Evolutionary conservation across 2,797 vertebrate species (phyloP).

Genomic region (Argentina silus): DNA sequence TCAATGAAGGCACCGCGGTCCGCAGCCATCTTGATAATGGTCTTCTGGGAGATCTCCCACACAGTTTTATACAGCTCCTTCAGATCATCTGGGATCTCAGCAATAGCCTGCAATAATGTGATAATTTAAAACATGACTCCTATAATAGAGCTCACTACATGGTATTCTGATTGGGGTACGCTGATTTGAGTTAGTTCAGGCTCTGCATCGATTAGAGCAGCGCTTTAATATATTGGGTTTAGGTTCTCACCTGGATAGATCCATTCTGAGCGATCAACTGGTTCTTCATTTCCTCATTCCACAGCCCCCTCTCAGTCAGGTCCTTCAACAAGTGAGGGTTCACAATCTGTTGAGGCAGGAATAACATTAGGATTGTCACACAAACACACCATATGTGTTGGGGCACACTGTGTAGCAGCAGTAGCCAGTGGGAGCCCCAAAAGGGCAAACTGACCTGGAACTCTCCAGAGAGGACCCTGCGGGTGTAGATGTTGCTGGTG

Average conservation of each 20-base stretch:
- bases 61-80: constrained; percentile 97
- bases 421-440: not conserved
- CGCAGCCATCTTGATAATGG: constrained; percentile 93
- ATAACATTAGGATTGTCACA: not conserved
- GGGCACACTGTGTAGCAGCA: not conserved
- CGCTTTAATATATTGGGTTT: not conserved
- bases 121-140: not conserved
- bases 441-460: constrained; percentile 82
- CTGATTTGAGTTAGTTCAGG: too few relatives aligned
- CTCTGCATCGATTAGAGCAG: not conserved
- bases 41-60: constrained; percentile 98
- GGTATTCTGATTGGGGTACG: too few relatives aligned
- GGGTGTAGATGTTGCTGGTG: constrained; percentile 98
- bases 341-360: constrained; percentile 80
- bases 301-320: constrained; percentile 91
- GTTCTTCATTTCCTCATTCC: constrained; percentile 99
- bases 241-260: constrained; percentile 87
- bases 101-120: constrained; percentile 78
- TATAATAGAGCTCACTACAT: too few relatives aligned
- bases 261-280: constrained; percentile 93
- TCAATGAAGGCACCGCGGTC: constrained; percentile 96
- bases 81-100: constrained; percentile 87
- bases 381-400: not conserved
- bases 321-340: constrained; percentile 97
- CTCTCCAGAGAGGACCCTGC: constrained; percentile 96